Base-by-base conservation (phyloP, 2,113 vertebrate genomes). In the Paramormyrops kingsleyae region DNA sequence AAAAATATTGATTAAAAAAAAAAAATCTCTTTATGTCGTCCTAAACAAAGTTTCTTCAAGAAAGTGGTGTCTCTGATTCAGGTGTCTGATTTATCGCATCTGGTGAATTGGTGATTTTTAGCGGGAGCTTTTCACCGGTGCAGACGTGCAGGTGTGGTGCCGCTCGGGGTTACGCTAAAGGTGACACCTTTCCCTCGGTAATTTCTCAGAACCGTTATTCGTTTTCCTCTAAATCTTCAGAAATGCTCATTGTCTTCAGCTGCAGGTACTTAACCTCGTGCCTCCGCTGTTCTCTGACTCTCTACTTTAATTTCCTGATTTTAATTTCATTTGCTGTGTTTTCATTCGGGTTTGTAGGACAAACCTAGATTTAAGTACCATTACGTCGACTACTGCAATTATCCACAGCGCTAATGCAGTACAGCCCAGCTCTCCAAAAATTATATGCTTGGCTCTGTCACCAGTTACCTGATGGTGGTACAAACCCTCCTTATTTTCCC, bases 241-340 rank as follows among this genome's bases (percentile, higher is more conserved):
- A 39, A 86, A 50, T 86, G 44, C 31, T 50, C 47, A 47, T 50
- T 86, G 83, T 86, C 27, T 46, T 50, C 44, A 86, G n/a, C 44
- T 50, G 47, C 44, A 50, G 21, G 83, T 86, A n/a, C 42, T 86
- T 86, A 86, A 86, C 24, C 83, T 31, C 4, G 1, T 19, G 74
- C 35, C 74, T 80, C 15, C 1, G 35, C 35, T 42, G 8, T 80
- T 80, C 74, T 80, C 74, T 3, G 15, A 19, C 74, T 80, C 35
- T 80, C 74, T 17, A 19, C 74, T 80, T 80, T 80, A 80, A 80
- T 80, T 80, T 80, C 35, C 74, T 80, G 74, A 15, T 80, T 42
- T 80, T 80, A 80, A 80, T 80, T 80, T 80, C 35, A 39, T 80
- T 42, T 80, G 74, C 35, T 80, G 74, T 80, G 74, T 80, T 80